Conservation (phyloP, 2,888 invertebrate species). For the Phaonia tiefii region DNA sequence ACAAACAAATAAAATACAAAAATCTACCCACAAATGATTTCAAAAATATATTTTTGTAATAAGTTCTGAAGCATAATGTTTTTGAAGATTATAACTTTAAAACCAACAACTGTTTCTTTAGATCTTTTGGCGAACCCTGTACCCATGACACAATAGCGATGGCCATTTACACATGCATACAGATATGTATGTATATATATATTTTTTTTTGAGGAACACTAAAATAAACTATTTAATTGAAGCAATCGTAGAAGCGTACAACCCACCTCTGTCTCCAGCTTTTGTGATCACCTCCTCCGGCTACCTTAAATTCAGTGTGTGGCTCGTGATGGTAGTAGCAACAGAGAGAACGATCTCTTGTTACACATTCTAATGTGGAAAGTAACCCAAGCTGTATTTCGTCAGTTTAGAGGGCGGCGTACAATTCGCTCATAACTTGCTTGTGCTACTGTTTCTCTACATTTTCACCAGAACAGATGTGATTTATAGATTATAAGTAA, state of each 20-base stretch:
- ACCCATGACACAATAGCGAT: too few species aligned
- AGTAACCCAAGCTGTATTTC: conserved; percentile 31
- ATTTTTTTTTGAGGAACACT: conserved; percentile 33
- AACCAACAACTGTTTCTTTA: too few species aligned
- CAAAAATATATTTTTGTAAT: background rate
- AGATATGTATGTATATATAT: too few species aligned
- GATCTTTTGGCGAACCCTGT: too few species aligned
- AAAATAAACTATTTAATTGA: conserved; percentile 43
- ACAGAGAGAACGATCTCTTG: conserved; percentile 16
- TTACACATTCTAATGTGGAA: conserved; percentile 29
- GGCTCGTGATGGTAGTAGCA: background rate
- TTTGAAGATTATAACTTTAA: too few species aligned
- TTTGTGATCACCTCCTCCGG: background rate
- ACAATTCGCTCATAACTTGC: conserved; percentile 42
- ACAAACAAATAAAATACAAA: too few species aligned
- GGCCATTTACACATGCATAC: too few species aligned
- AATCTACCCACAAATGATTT: too few species aligned
- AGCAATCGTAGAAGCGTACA: conserved; percentile 15
- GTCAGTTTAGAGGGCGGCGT: conserved; percentile 11
- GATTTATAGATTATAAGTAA: conserved; percentile 36
- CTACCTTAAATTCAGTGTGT: background rate
- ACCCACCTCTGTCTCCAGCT: background rate
- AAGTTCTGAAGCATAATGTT: too few species aligned
- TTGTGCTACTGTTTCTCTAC: conserved; percentile 44
- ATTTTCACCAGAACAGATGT: conserved; percentile 47